Evolutionary conservation across 2,113 vertebrate species (phyloP), one percentile per base, ranked within the genome.

Genomic region (Ranitomeya imitator): DNA sequence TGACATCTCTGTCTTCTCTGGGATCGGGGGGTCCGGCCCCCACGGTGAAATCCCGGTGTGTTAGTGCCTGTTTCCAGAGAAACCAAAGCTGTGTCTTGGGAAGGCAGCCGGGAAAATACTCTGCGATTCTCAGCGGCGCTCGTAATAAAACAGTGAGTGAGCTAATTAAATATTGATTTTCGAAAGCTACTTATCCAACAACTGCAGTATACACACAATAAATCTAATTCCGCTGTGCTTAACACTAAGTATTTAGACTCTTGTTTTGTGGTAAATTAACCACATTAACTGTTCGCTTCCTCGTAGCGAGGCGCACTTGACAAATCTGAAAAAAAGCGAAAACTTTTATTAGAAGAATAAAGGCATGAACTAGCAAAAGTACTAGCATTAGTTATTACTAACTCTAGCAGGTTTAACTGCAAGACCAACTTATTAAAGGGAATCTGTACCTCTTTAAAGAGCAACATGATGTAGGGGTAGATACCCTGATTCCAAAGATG

Each of bases 141-240:
- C 79, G 82, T 89, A 89, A 89, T 89, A 89, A 89, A 89, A 89
- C 87, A 89, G 87, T 89, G 79, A 85, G 87, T 74, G 73, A 85
- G 82, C 87, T 89, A 89, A 89, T 89, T 89, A 89, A 89, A 89
- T 89, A 89, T 89, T 89, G 87, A 89, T 89, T 89, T 89, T 89
- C 45, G 87, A 89, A 89, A 89, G 87, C 87, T 89, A 89, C 87
- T 89, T 89, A 89, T 89, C 87, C 87, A 89, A 85, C 82, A 69
- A 89, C 87, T 85, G 87, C 81, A 85, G 87, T 89, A 89, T 89
- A 89, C 82, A 89, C 87, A 89, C 87, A 85, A 85, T 89, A 89
- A 89, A 89, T 89, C 87, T 89, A 89, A 89, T 89, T 89, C 82
- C 82, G 82, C 87, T 85, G 87, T 89, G 87, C 87, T 89, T 89